Evolutionary conservation across 2,888 invertebrate species (phyloP), one percentile per base, ranked within the genome.

Genomic region (Caenorhabditis japonica): DNA sequence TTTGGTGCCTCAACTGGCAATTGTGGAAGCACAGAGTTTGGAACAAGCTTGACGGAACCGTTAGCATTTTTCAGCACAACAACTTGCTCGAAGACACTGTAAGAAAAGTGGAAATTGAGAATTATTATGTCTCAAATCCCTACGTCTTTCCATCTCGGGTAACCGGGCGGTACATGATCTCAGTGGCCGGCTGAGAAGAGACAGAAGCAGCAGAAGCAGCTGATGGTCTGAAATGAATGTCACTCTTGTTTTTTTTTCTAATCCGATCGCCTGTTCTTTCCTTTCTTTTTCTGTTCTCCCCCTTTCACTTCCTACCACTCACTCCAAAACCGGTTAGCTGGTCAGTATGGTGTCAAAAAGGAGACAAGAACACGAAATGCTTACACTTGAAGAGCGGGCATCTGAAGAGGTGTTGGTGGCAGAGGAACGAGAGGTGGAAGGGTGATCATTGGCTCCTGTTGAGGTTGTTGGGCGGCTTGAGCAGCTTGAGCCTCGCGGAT

Each of bases 401-500:
- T 58, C 21, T 44, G 58, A 46, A 71, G 51, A 46, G 71, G 71
- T 5, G 33, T 49, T 47, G 62, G 55, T 46, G 71, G 71, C 52
- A 71, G 46, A 39, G 71, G 71, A 38, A 71, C 62, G 13, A 71
- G 41, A 33, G 71, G 71, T 53, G 71, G 71, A 33, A 71, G 36
- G 4, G 71, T 71, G 25, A 56, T 49, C 58, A 56, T 55, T 39
- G 61, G 71, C 30, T 64, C 53, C 30, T 61, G 62, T 56, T 71
- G 70, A 15, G 51, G 61, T 23, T 34, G 46, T 34, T 47, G 47
- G 33, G 56, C 49, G 17, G 17, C 23, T 36, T 60, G 59, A 34
- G 49, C 55, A 19, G 71, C 71, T 10, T 71, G 71, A 36, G 72
- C 72, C 21, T 64, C 64, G 43, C 72, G 21, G 23, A 72, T 55